phyloP scores from a whole-genome alignment of 2,888 invertebrate genomes.

The Pristionchus fissidentatus region DNA sequence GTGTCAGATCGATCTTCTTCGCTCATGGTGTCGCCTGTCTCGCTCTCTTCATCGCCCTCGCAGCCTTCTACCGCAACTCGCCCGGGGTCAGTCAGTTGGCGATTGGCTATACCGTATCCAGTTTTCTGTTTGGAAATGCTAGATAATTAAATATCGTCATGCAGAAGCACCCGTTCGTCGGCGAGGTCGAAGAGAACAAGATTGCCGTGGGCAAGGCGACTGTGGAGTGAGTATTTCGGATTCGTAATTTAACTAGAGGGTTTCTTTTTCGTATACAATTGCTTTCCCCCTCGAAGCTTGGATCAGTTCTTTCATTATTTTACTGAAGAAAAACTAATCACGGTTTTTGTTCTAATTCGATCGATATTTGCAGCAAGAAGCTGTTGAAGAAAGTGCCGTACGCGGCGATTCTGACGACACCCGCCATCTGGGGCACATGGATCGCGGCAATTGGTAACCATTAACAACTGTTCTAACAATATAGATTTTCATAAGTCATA shows the following conservation, averaged over 20 bases:
- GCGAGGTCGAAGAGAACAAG: constrained; percentile 62
- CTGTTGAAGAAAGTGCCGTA: constrained; percentile 59
- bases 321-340: neutral
- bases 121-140: too few relatives aligned
- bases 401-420: constrained; percentile 59
- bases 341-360: neutral
- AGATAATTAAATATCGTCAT: too few relatives aligned
- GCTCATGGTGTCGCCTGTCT: constrained; percentile 58
- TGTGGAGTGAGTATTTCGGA: neutral
- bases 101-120: too few relatives aligned
- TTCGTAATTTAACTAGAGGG: neutral
- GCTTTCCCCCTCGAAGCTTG: neutral
- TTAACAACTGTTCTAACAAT: neutral
- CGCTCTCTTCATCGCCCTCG: constrained; percentile 57
- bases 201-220: constrained; percentile 65
- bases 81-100: constrained; percentile 4
- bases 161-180: constrained; percentile 66
- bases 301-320: neutral
- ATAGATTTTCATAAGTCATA: neutral
- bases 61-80: constrained; percentile 63
- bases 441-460: constrained; percentile 11
- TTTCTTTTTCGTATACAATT: neutral
- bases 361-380: constrained; percentile 55
- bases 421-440: constrained; percentile 61
- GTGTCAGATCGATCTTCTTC: constrained; percentile 59